phyloP scores from a whole-genome alignment of 2,113 vertebrate genomes.

The Leptobrachium leishanense region DNA sequence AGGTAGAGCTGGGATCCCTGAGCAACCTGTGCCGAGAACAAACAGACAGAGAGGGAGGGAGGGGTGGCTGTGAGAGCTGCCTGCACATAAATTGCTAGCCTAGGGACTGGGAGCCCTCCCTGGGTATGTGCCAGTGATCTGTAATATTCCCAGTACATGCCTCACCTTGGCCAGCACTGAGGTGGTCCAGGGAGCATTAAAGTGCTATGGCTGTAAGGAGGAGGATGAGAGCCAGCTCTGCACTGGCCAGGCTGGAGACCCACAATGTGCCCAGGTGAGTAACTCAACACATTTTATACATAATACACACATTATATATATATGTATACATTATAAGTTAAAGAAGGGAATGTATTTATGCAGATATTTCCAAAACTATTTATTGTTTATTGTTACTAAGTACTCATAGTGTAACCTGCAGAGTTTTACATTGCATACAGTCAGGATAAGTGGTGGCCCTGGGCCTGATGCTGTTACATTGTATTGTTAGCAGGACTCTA shows the following conservation, averaged over 20 bases:
- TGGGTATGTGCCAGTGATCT: neutral
- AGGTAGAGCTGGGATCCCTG: constrained; percentile 9
- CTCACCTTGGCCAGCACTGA: neutral
- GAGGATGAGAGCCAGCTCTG: constrained; percentile 64
- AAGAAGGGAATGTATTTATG: neutral
- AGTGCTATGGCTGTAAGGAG: constrained; percentile 54
- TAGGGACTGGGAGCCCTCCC: neutral
- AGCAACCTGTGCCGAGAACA: constrained; percentile 27
- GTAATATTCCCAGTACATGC: neutral
- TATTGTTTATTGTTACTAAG: constrained; percentile 62
- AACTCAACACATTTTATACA: neutral
- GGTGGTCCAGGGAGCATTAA: neutral
- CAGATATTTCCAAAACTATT: constrained; percentile 52
- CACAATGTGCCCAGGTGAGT: constrained; percentile 66
- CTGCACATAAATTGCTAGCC: neutral
- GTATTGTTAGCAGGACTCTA: no score
- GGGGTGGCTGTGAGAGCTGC: neutral
- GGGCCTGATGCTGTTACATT: no score
- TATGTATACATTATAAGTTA: neutral
- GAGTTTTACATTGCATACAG: neutral
- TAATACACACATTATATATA: neutral
- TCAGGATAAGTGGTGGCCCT: no score
- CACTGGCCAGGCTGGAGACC: constrained; percentile 70
- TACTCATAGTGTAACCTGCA: neutral
- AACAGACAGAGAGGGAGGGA: constrained; percentile 25